These are phyloP conservation scores for Lordiphosa mommai DNA, from an alignment of 1,140 invertebrate genomes.

Conservation along the genomic window DNA sequence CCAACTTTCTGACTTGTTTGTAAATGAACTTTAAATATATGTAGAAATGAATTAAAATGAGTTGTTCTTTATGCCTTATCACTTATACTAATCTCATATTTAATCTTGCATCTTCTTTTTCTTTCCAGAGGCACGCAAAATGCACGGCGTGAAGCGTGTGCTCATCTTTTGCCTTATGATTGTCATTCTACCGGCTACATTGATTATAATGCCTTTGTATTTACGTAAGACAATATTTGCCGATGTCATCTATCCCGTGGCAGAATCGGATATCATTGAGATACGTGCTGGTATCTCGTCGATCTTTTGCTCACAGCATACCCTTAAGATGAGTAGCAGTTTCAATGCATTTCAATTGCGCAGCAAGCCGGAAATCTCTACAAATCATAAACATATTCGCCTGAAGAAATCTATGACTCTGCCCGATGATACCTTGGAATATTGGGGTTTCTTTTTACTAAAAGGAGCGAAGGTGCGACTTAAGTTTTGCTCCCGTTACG, in stretches of 20 bases:
- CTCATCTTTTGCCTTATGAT: conserved; percentile 87
- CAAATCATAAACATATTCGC: conserved; percentile 86
- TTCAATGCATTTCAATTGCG: conserved; percentile 91
- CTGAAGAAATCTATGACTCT: conserved; percentile 90
- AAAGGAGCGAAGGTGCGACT: conserved; percentile 87
- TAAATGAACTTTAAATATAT: too few relatives aligned
- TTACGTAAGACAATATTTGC: conserved; percentile 86
- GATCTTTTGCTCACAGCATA: conserved; percentile 89
- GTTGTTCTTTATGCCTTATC: conserved; percentile 4
- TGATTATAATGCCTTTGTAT: conserved; percentile 88
- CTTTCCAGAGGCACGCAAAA: conserved; percentile 84
- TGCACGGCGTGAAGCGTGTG: conserved; percentile 88
- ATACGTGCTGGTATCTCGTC: conserved; percentile 88
- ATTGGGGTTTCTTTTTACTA: conserved; percentile 93
- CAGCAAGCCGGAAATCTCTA: conserved; percentile 84
- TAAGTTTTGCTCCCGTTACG: conserved; percentile 89
- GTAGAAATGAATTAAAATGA: too few relatives aligned
- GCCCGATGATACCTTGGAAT: conserved; percentile 91
- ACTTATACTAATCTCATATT: conserved; percentile 10
- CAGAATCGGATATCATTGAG: conserved; percentile 90
- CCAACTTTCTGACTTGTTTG: too few relatives aligned
- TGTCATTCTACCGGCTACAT: conserved; percentile 85
- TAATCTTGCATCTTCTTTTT: conserved; percentile 17
- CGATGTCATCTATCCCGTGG: conserved; percentile 87
- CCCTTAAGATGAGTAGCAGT: conserved; percentile 85